A percentile compares a stretch with the other conserved stretches of the same genome.
Conservation (phyloP, 2,797 vertebrate genomes). For the Phataginus tetradactyla region DNA sequence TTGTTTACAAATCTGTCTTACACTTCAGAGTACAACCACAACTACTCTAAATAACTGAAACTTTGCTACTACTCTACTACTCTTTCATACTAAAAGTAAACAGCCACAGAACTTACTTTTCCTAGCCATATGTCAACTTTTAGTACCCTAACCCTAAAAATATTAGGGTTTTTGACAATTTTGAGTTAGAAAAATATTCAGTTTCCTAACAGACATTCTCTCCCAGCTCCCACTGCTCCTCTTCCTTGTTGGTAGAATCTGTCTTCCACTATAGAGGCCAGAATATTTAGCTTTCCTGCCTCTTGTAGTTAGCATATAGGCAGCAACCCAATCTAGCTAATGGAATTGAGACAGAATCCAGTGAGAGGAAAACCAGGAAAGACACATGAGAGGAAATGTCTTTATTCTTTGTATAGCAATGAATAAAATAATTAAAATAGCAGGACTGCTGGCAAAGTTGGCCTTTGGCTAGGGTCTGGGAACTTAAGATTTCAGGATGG, state of each 20-base stretch:
- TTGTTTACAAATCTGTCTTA: neutral
- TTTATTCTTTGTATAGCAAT: neutral
- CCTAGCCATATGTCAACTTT: neutral
- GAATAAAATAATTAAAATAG: neutral
- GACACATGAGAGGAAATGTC: neutral
- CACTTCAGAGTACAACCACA: neutral
- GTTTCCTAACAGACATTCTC: neutral
- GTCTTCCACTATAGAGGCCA: neutral
- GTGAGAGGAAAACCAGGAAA: neutral
- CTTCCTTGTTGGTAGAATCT: neutral
- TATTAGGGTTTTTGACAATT: neutral
- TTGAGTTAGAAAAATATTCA: neutral
- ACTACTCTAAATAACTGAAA: neutral
- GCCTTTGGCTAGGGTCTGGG: neutral
- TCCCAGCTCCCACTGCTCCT: neutral
- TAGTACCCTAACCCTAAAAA: neutral
- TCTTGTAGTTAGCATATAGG: neutral
- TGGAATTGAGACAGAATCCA: neutral
- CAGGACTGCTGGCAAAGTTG: neutral
- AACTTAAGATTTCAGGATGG: neutral
- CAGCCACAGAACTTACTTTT: neutral
- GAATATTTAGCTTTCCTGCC: neutral
- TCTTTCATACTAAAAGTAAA: constrained; percentile 9
- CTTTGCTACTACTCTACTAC: neutral
- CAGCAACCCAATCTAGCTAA: neutral